These are phyloP conservation scores for Fregetta grallaria DNA, from an alignment of 2,113 vertebrate genomes.

Conservation along the genomic window DNA sequence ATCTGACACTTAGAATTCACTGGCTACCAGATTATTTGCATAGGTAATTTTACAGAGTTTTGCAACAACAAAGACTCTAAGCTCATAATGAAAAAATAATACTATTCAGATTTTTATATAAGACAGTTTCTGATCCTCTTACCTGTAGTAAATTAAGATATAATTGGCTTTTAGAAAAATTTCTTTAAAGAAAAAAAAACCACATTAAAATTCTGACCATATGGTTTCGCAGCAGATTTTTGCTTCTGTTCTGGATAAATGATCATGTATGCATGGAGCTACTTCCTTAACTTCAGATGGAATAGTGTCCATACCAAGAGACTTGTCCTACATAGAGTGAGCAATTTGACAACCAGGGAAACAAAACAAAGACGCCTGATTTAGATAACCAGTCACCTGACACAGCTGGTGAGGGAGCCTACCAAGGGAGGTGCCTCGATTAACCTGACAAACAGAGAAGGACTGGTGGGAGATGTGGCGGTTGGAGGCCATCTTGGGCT, in stretches of 20 bases:
- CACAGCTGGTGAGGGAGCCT: too few species aligned
- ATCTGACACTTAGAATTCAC: not conserved
- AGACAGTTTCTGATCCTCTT: slow-evolving; percentile 1
- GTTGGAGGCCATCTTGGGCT: too few species aligned
- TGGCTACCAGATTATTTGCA: not conserved
- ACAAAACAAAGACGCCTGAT: not conserved
- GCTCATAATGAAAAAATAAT: not conserved
- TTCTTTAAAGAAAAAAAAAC: not conserved
- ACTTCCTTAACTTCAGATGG: not conserved
- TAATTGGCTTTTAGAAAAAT: not conserved
- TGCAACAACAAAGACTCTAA: not conserved
- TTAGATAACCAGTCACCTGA: not conserved
- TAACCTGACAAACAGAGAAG: too few species aligned
- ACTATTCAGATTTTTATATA: not conserved
- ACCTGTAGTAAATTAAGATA: not conserved
- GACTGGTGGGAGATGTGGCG: too few species aligned
- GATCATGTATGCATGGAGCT: not conserved
- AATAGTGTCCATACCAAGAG: not conserved
- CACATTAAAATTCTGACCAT: not conserved
- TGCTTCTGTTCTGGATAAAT: not conserved
- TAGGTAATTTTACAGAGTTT: not conserved
- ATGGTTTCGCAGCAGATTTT: not conserved
- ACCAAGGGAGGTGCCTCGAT: too few species aligned
- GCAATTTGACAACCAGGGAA: not conserved
- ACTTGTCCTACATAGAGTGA: not conserved